These are phyloP conservation scores for Netelia fuscicornis DNA, from an alignment of 2,888 invertebrate genomes.

Conservation along the genomic window DNA sequence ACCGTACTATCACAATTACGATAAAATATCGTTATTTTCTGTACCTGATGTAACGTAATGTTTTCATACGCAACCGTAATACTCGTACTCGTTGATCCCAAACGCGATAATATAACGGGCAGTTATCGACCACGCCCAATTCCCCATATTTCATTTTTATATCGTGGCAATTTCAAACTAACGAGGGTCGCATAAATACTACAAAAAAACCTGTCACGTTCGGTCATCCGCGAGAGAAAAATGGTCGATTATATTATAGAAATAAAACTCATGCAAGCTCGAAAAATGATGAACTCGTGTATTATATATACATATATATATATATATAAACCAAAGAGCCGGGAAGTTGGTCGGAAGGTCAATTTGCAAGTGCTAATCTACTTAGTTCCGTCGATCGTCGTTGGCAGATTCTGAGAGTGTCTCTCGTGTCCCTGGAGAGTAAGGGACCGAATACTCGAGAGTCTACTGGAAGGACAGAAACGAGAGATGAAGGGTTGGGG, in stretches of 20 bases:
- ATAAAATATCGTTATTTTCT: too few species aligned
- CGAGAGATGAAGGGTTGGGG: background rate
- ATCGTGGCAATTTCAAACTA: too few species aligned
- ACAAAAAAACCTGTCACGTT: too few species aligned
- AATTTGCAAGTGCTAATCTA: conserved; percentile 64
- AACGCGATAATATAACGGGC: too few species aligned
- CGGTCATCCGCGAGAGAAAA: background rate
- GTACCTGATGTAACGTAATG: too few species aligned
- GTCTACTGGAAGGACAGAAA: background rate
- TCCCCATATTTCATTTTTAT: too few species aligned
- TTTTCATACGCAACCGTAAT: too few species aligned
- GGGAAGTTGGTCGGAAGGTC: conserved; percentile 43
- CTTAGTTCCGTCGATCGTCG: conserved; percentile 58
- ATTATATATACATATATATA: background rate
- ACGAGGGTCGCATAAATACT: too few species aligned
- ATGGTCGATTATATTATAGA: background rate
- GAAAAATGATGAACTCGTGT: background rate
- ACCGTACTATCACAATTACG: too few species aligned
- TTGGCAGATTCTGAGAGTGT: conserved; percentile 39
- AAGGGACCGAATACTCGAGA: conserved; percentile 15
- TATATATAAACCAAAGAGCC: background rate
- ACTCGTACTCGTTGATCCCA: too few species aligned
- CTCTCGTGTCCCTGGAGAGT: background rate
- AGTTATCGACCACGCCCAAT: too few species aligned
- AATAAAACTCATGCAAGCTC: background rate